phyloP scores from a whole-genome alignment of 2,797 vertebrate species.

The Columba guinea region DNA sequence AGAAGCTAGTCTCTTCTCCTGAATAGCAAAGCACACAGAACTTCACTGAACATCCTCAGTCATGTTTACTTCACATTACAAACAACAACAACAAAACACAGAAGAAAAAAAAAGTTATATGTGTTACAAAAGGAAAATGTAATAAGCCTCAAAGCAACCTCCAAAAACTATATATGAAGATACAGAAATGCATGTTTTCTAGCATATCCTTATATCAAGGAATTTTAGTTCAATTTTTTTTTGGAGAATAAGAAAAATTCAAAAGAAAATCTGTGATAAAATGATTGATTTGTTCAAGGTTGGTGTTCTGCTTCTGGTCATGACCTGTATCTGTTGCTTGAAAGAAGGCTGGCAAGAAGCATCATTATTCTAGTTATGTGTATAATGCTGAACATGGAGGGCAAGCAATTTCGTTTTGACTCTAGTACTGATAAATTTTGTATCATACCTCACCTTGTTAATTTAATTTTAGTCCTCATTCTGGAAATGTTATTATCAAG shows the following conservation, averaged over 20 bases:
- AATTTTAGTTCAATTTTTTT: not conserved
- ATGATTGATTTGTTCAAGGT: not conserved
- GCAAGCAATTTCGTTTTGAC: not conserved
- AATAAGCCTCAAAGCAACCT: not conserved
- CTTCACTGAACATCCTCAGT: not conserved
- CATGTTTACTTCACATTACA: not conserved
- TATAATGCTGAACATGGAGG: not conserved
- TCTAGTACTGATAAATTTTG: not conserved
- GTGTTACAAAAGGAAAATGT: not conserved
- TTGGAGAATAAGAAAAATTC: not conserved
- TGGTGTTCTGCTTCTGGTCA: not conserved
- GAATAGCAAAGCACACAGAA: not conserved
- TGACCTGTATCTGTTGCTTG: not conserved
- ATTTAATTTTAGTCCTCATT: not conserved
- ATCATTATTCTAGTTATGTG: not conserved
- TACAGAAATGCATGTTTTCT: not conserved
- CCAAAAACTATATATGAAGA: not conserved
- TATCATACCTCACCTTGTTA: not conserved
- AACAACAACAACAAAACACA: not conserved
- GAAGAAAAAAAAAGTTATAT: not conserved
- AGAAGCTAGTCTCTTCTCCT: not conserved
- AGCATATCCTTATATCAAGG: not conserved
- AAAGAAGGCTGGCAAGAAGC: not conserved
- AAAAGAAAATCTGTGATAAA: not conserved
- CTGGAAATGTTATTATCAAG: not conserved